A percentile compares a stretch with the other conserved stretches of the same genome.
phyloP scores from a whole-genome alignment of 2,113 vertebrate genomes.

The Emydocephalus ijimae region DNA sequence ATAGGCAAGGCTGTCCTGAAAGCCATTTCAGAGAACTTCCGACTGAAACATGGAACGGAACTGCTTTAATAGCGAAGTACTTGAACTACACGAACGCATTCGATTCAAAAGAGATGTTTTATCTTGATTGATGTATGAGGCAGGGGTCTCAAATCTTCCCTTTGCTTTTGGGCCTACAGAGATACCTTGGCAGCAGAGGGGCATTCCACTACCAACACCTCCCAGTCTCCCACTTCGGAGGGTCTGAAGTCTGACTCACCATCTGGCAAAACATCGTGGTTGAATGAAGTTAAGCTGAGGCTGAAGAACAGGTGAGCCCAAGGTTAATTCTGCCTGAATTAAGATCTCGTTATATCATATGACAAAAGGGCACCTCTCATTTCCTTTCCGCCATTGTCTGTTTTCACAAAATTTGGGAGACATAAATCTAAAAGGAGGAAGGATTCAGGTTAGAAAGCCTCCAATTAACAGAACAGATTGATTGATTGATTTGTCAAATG shows the following conservation, averaged over 20 bases:
- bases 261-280: slow-evolving; percentile 58
- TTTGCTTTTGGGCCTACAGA: slow-evolving; percentile 56
- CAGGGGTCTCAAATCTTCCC: not conserved
- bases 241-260: slow-evolving; percentile 39
- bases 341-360: no score
- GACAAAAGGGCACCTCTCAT: not conserved
- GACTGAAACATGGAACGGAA: not conserved
- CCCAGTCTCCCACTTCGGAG: not conserved
- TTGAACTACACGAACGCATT: not conserved
- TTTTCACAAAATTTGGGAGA: not conserved
- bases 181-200: slow-evolving; percentile 55
- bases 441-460: not conserved
- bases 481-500: no score
- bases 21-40: not conserved
- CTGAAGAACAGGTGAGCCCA: slow-evolving; percentile 67
- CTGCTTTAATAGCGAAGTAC: not conserved
- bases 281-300: slow-evolving; percentile 57
- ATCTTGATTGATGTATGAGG: not conserved
- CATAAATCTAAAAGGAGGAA: not conserved
- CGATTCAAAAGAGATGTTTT: not conserved
- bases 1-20: not conserved
- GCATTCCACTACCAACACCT: slow-evolving; percentile 24
- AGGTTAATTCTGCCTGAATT: accelerated
- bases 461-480: not conserved
- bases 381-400: not conserved